Evolutionary conservation across 1,140 invertebrate genomes (phyloP).

Genomic region (Formica exsecta): DNA sequence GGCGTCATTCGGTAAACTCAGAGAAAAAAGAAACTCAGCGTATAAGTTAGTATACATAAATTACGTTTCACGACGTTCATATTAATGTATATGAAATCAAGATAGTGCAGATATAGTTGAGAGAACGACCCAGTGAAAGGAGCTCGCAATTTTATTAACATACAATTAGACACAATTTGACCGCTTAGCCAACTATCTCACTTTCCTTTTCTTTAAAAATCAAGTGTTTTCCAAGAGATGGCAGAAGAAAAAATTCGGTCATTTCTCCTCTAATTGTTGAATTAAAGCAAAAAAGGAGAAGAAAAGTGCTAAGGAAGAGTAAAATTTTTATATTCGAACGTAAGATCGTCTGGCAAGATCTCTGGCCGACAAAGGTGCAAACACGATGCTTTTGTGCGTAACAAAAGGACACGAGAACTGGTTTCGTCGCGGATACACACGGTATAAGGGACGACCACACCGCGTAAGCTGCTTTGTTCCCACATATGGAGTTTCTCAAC

Average conservation of each 20-base stretch:
- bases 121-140: conserved; percentile 65
- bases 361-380: conserved; percentile 21
- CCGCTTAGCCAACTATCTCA: conserved; percentile 18
- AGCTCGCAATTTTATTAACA: conserved; percentile 55
- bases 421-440: conserved; percentile 39
- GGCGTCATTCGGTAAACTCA: conserved; percentile 29
- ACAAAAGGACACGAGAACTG: conserved; percentile 55
- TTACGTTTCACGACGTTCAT: conserved; percentile 37
- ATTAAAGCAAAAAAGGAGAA: not conserved
- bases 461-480: conserved; percentile 49
- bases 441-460: conserved; percentile 17
- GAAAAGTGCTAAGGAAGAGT: too few species aligned
- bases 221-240: not conserved
- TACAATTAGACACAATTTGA: conserved; percentile 48
- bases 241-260: not conserved
- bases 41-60: conserved; percentile 63
- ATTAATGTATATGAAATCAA: not conserved
- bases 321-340: conserved; percentile 10
- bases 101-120: conserved; percentile 39
- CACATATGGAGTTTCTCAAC: conserved; percentile 56
- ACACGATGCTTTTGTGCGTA: conserved; percentile 37
- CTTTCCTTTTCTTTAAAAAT: conserved; percentile 40
- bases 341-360: conserved; percentile 26
- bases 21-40: conserved; percentile 32
- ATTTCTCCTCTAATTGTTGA: not conserved